A percentile compares a stretch with the other conserved stretches of the same genome.
These are phyloP conservation scores for Sussaba pulchella DNA, from an alignment of 2,888 invertebrate species.

Conservation along the genomic window DNA sequence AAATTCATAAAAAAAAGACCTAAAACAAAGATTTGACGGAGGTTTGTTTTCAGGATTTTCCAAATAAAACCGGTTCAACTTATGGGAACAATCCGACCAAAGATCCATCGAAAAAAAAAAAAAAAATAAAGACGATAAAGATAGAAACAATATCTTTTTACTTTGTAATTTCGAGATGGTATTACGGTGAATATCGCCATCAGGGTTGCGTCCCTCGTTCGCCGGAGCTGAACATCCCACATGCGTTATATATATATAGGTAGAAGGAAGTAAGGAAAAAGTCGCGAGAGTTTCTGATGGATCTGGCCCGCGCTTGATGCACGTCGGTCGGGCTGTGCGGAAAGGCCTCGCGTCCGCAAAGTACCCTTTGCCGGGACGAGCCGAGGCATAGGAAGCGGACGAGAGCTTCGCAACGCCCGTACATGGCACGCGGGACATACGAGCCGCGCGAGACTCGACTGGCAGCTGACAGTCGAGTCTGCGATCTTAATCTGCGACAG, in stretches of 20 bases:
- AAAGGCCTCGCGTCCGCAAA: constrained; percentile 33
- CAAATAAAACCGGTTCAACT: no score
- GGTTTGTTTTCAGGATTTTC: no score
- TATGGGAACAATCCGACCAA: no score
- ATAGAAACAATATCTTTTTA: no score
- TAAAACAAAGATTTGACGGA: no score
- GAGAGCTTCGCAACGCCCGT: constrained; percentile 65
- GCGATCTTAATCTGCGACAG: constrained; percentile 82
- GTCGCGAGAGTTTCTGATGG: constrained; percentile 60
- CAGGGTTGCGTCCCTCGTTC: no score
- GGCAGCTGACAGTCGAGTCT: constrained; percentile 81
- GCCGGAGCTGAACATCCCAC: not conserved
- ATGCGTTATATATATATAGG: not conserved
- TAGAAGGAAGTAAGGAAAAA: constrained; percentile 43
- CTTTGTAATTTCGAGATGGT: no score
- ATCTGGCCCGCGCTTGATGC: constrained; percentile 46
- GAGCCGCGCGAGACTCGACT: constrained; percentile 73
- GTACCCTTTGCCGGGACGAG: constrained; percentile 38
- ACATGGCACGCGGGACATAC: constrained; percentile 72
- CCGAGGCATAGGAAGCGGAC: constrained; percentile 28
- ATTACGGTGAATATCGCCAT: no score
- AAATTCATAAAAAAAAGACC: no score
- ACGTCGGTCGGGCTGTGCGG: constrained; percentile 1
- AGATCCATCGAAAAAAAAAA: no score
- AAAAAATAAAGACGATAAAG: no score